A percentile compares a stretch with the other conserved stretches of the same genome.
These are phyloP conservation scores for Forbesichthys agassizii DNA, from an alignment of 2,113 vertebrate genomes.

Conservation along the genomic window DNA sequence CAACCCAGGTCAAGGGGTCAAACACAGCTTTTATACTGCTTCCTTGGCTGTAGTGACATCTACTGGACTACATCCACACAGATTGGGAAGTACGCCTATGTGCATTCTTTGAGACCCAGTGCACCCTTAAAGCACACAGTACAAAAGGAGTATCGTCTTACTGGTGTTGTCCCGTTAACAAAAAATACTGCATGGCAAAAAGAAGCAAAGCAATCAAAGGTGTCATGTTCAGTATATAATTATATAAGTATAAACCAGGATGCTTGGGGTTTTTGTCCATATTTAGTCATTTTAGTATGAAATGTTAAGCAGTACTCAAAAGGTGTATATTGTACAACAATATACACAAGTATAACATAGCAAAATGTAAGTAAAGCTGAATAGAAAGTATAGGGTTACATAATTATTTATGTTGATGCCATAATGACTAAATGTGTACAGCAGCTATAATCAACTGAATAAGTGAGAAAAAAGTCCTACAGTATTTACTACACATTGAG, in stretches of 20 bases:
- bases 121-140: neutral
- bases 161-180: neutral
- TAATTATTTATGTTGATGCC: constrained; percentile 72
- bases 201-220: constrained; percentile 8
- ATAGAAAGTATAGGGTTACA: constrained; percentile 62
- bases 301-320: constrained; percentile 53
- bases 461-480: constrained; percentile 42
- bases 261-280: constrained; percentile 21
- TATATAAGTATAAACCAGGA: constrained; percentile 26
- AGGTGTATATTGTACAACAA: constrained; percentile 49
- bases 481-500: constrained; percentile 61
- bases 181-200: constrained; percentile 3
- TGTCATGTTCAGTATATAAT: neutral
- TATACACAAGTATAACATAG: constrained; percentile 27
- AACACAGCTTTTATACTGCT: constrained; percentile 38
- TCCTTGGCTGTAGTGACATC: constrained; percentile 77
- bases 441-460: constrained; percentile 17
- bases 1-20: constrained; percentile 58
- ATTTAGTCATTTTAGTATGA: constrained; percentile 62
- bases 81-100: neutral
- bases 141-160: neutral
- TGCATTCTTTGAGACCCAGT: neutral
- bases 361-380: constrained; percentile 39
- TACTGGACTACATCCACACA: constrained; percentile 64
- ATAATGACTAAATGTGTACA: constrained; percentile 64